Percentiles rank a stretch among this genome's conserved stretches.
These are phyloP conservation scores for Vombatus ursinus DNA, from an alignment of 2,113 vertebrate genomes.

Conservation along the genomic window DNA sequence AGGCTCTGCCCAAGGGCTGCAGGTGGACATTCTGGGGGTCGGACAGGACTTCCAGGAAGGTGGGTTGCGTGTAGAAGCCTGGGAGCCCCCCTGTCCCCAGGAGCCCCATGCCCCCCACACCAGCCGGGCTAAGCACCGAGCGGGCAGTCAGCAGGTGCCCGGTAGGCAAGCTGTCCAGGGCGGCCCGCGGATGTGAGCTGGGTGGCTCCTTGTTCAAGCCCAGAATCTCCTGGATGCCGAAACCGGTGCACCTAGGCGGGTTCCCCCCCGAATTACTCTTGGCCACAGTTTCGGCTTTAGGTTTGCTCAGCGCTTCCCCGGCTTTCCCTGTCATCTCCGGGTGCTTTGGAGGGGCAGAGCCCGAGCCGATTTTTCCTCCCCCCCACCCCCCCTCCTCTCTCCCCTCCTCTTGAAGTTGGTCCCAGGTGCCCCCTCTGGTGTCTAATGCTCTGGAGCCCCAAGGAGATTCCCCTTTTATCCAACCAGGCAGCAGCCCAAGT, in stretches of 20 bases:
- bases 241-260: conserved; percentile 92
- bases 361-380: conserved; percentile 83
- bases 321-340: conserved; percentile 94
- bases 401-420: conserved; percentile 86
- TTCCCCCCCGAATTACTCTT: conserved; percentile 75
- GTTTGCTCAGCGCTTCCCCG: conserved; percentile 88
- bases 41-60: conserved; percentile 94
- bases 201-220: conserved; percentile 97
- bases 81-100: conserved; percentile 93
- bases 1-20: conserved; percentile 89
- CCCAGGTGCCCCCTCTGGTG: conserved; percentile 91
- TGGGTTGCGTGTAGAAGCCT: conserved; percentile 94
- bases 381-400: conserved; percentile 91
- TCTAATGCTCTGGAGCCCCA: conserved; percentile 89
- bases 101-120: conserved; percentile 94
- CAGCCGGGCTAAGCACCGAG: conserved; percentile 91
- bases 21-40: conserved; percentile 93
- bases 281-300: conserved; percentile 85
- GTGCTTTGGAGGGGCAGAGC: conserved; percentile 69
- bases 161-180: conserved; percentile 89
- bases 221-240: conserved; percentile 98
- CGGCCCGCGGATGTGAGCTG: conserved; percentile 85
- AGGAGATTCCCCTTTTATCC: conserved; percentile 97
- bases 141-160: conserved; percentile 94
- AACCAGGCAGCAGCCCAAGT: conserved; percentile 94